Evolutionary conservation across 1,140 invertebrate species (phyloP), one percentile per base, ranked within the genome.

Genomic region (Saccostrea echinata): DNA sequence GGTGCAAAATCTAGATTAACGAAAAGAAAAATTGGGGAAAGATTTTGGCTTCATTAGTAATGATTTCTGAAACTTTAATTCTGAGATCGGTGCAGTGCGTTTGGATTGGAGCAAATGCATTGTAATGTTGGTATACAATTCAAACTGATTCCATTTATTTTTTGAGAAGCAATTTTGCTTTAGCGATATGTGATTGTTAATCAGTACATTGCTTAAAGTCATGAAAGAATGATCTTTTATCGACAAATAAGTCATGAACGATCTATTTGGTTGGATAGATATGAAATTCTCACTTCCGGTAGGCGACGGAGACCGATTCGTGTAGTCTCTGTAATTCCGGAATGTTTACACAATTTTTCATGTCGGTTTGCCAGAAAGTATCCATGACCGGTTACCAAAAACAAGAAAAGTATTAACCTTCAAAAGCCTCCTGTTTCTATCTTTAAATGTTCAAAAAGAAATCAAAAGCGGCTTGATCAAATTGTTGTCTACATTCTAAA

Each of bases 391-490:
- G 24, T 33, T 27, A 16, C 68, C 30, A 13, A 76, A 12, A 76
- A 76, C 68, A 76, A 16, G 68, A 76, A 76, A 76, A 30, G 68
- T 30, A 76, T 76, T 76, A 76, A 76, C 68, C 68, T 76, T 76
- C 13, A 76, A 30, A n/a, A 61, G 18, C 18, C n/a, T 61, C 8
- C 55, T 61, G 55, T 16, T 61, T 61, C 55, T 61, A 1, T 61
- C 16, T 61, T 61, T 21, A 16, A 43, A 21, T 61, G 55, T n/a
- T 61, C 55, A 61, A 80, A 30, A 9, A 43, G 43, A 43, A 43
- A 43, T 6, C 43, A 43, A 43, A 43, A 43, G 43, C 43, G 43
- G 9, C 43, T 43, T 9, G 43, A 43, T 43, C 43, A 43, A 43
- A 43, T 43, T 43, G 1, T 43, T 43, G 43, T 43, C 43, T 6